phyloP scores from a whole-genome alignment of 2,888 invertebrate species.

The Himalopsyche anomala region DNA sequence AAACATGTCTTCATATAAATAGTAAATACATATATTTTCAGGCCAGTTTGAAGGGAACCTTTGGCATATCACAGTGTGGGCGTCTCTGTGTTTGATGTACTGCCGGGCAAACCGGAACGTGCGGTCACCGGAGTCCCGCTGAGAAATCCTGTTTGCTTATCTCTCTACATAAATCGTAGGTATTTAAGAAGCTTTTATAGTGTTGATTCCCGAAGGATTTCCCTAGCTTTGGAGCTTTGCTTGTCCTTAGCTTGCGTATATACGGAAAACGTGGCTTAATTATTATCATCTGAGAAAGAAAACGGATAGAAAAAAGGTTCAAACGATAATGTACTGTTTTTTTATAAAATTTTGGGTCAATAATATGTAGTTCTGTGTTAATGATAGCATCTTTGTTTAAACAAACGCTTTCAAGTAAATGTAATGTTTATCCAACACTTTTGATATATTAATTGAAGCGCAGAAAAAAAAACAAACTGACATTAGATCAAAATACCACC shows the following conservation, averaged over 20 bases:
- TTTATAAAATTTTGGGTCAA: too few species aligned
- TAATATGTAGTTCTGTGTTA: too few species aligned
- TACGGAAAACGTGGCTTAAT: neutral
- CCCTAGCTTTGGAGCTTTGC: neutral
- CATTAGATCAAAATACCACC: too few species aligned
- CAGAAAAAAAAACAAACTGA: too few species aligned
- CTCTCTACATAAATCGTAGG: constrained; percentile 31
- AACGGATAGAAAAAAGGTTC: neutral
- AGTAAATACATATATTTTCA: too few species aligned
- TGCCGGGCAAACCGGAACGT: neutral
- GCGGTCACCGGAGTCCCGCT: constrained; percentile 28
- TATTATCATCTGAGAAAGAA: neutral
- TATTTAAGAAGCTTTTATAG: constrained; percentile 30
- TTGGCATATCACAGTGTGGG: neutral
- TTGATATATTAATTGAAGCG: too few species aligned
- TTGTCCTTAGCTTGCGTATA: neutral
- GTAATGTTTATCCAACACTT: too few species aligned
- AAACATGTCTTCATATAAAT: too few species aligned
- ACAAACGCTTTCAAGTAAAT: too few species aligned
- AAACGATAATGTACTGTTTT: neutral
- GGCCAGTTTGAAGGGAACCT: too few species aligned
- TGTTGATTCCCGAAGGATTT: constrained; percentile 14
- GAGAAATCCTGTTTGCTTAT: constrained; percentile 31
- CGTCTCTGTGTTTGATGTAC: neutral
- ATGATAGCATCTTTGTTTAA: too few species aligned